These are phyloP conservation scores for Siphonodentalium dalli DNA, from an alignment of 2,888 invertebrate genomes.

Conservation along the genomic window DNA sequence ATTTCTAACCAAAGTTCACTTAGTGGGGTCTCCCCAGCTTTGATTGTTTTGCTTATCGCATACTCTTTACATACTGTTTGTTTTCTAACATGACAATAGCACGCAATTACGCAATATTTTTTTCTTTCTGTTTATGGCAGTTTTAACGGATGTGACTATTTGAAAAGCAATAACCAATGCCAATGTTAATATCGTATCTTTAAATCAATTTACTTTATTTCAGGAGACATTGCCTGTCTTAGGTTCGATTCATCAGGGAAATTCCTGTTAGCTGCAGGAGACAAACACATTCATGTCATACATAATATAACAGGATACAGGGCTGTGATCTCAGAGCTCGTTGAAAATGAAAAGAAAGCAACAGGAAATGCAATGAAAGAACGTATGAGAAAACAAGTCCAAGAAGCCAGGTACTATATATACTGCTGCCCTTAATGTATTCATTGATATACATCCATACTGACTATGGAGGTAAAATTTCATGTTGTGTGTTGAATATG, in stretches of 20 bases:
- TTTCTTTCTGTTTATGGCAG: too few species aligned
- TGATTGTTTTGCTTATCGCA: too few species aligned
- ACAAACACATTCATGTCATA: conserved; percentile 79
- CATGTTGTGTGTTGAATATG: too few species aligned
- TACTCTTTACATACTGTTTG: too few species aligned
- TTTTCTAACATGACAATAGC: not conserved
- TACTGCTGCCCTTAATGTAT: too few species aligned
- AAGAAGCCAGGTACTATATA: conserved; percentile 63
- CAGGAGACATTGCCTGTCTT: conserved; percentile 75
- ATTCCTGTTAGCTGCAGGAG: conserved; percentile 77
- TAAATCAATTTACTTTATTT: conserved; percentile 43
- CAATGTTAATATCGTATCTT: not conserved
- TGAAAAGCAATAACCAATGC: too few species aligned
- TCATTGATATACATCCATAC: too few species aligned
- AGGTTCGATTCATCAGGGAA: conserved; percentile 79
- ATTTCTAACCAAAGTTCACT: too few species aligned
- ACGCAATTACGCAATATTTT: too few species aligned
- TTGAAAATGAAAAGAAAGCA: conserved; percentile 58
- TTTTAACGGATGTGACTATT: too few species aligned
- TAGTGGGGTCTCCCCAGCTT: too few species aligned
- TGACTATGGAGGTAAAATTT: too few species aligned
- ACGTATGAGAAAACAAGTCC: conserved; percentile 75
- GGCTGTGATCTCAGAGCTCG: conserved; percentile 62
- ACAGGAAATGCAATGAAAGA: conserved; percentile 76
- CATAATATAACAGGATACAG: conserved; percentile 80